Conservation (phyloP, 2,888 invertebrate species). For the Athalia circularis region DNA sequence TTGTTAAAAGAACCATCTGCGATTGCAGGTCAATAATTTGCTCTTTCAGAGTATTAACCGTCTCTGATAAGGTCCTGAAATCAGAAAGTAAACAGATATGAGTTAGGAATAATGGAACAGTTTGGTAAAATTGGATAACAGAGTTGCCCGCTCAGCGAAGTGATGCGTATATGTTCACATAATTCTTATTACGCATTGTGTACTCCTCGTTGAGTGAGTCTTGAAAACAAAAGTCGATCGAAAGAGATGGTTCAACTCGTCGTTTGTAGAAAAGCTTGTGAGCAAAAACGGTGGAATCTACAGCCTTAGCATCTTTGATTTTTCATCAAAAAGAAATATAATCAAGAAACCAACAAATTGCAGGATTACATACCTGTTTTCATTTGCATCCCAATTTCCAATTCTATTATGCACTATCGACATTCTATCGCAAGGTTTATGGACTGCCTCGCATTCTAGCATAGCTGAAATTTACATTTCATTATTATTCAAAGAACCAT, state of each 20-base stretch:
- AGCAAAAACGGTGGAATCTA: too few relatives aligned
- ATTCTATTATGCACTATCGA: conserved; percentile 68
- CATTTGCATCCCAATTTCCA: conserved; percentile 68
- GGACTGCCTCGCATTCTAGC: conserved; percentile 69
- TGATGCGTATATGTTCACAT: too few relatives aligned
- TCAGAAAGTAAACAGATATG: conserved; percentile 72
- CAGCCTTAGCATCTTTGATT: too few relatives aligned
- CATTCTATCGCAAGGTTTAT: conserved; percentile 69
- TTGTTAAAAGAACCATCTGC: conserved; percentile 78
- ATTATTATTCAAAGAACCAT: conserved; percentile 34
- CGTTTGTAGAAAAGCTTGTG: neutral
- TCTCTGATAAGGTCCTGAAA: conserved; percentile 83
- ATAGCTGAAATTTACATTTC: conserved; percentile 68
- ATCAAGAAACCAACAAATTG: neutral
- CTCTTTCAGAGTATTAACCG: conserved; percentile 85
- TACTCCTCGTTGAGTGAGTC: neutral
- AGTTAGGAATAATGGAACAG: neutral
- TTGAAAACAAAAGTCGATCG: conserved; percentile 18
- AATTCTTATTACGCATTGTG: too few relatives aligned
- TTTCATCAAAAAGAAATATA: too few relatives aligned
- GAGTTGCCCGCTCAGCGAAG: too few relatives aligned
- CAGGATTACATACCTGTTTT: conserved; percentile 66
- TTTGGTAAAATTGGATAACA: neutral
- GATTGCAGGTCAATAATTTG: conserved; percentile 82
- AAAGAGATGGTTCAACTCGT: conserved; percentile 32